phyloP scores from a whole-genome alignment of 2,888 invertebrate species.

The Catotricha subobsoleta region DNA sequence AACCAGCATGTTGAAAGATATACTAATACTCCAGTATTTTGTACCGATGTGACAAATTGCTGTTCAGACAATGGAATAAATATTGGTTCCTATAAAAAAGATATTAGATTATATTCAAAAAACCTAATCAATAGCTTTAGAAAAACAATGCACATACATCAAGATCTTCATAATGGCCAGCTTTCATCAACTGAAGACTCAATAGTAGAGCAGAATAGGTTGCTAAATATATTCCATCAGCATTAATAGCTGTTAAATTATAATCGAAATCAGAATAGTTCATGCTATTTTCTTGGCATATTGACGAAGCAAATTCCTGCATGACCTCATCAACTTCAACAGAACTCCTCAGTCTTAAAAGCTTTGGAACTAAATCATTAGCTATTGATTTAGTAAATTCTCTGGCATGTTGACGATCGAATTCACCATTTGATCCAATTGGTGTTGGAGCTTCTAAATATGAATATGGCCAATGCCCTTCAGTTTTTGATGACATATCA shows the following conservation, averaged over 20 bases:
- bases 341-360: conserved; percentile 56
- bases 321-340: conserved; percentile 80
- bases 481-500: conserved; percentile 26
- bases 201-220: conserved; percentile 71
- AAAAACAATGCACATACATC: conserved; percentile 31
- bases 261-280: conserved; percentile 33
- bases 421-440: conserved; percentile 45
- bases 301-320: conserved; percentile 80
- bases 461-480: conserved; percentile 28
- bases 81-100: conserved; percentile 18
- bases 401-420: conserved; percentile 71
- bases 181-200: conserved; percentile 58
- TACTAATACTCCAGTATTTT: conserved; percentile 80
- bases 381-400: conserved; percentile 64
- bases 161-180: conserved; percentile 51
- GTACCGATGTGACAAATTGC: conserved; percentile 81
- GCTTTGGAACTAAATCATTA: conserved; percentile 54
- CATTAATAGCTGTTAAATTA: conserved; percentile 61
- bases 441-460: conserved; percentile 28
- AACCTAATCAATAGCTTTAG: too few relatives aligned
- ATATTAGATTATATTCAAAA: conserved; percentile 14
- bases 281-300: conserved; percentile 55
- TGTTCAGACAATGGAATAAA: conserved; percentile 52
- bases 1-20: conserved; percentile 90
- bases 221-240: conserved; percentile 85